Base-by-base conservation (phyloP, 2,113 vertebrate species). In the Nannospalax galili region DNA sequence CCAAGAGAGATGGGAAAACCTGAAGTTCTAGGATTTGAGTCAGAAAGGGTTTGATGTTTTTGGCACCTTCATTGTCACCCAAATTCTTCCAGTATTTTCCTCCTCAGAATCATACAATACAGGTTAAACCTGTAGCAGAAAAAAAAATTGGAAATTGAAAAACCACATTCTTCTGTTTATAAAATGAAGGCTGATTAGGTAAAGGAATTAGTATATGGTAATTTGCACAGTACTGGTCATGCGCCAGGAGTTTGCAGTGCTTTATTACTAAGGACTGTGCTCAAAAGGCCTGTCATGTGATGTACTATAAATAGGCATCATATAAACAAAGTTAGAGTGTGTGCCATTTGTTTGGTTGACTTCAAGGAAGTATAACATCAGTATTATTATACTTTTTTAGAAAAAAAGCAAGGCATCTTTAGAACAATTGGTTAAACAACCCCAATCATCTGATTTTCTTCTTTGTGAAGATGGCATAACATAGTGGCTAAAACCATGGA, bases 291-390 rank as follows among this genome's bases (percentile, higher is more conserved):
- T 70, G 32, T 73, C 8, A 17, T 35, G 2, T 77, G 58, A 69
- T 93, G 77, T 64, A 24, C 16, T 69, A 3, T 82, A 93, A 67
- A 5, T 52, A 69, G 91, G 30, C 64, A 64, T 87, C 65, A 32
- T 95, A 35, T 93, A 90, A 93, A 84, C 65, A 92, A 93, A 87
- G 32, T 75, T 65, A 95, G 42, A 15, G 37, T 81, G 30, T 37
- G 17, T 91, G 64, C 37, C 90, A 12, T 14, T 19, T 67, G 30
- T 45, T 32, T 42, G 7, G 22, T 81, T 92, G 28, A 60, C 62
- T 93, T 95, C 74, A 91, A 95, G 88, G 35, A 94, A 92, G 45
- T 65, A 35, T 42, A 90, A 26, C 8, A 90, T 84, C 60, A 93
- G 60, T n/a, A n/a, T n/a, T 94, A 94, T 10, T 72, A 32, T 60